Evolutionary conservation across 2,797 vertebrate species (phyloP).

Genomic region (Gymnoscopelus braueri): DNA sequence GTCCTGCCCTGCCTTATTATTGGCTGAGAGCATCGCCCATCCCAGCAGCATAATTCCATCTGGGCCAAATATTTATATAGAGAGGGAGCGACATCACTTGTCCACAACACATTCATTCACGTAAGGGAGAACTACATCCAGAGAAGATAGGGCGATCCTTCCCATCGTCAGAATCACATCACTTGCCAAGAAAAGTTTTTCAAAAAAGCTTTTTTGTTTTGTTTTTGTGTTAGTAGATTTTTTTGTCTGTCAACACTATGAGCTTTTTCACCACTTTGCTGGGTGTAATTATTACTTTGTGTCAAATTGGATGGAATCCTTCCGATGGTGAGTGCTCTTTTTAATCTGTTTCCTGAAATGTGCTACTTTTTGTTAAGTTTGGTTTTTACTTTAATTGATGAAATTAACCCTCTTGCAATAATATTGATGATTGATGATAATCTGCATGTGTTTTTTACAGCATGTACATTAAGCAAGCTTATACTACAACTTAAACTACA

Average conservation of each 20-base stretch:
- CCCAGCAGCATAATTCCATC: slow-evolving; percentile 85
- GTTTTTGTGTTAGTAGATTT: slow-evolving; percentile 32
- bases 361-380: slow-evolving; percentile 5
- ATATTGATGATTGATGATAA: not conserved
- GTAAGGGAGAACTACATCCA: slow-evolving; percentile 68
- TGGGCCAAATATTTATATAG: slow-evolving; percentile 87
- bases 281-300: slow-evolving; percentile 65
- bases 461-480: not conserved
- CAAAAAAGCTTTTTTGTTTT: not conserved
- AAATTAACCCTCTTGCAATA: not conserved
- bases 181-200: slow-evolving; percentile 37
- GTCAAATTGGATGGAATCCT: slow-evolving; percentile 76
- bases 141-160: slow-evolving; percentile 42
- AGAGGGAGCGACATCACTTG: slow-evolving; percentile 82
- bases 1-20: slow-evolving; percentile 81
- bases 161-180: slow-evolving; percentile 45
- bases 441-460: not conserved
- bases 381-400: not conserved
- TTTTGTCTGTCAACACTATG: slow-evolving; percentile 63
- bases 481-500: not conserved
- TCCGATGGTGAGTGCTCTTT: slow-evolving; percentile 73
- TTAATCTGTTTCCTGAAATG: slow-evolving; percentile 3
- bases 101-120: slow-evolving; percentile 84
- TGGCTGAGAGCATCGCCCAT: slow-evolving; percentile 85
- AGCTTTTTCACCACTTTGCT: slow-evolving; percentile 60